These are phyloP conservation scores for Horisme vitalbata DNA, from an alignment of 2,888 invertebrate species.

Conservation along the genomic window DNA sequence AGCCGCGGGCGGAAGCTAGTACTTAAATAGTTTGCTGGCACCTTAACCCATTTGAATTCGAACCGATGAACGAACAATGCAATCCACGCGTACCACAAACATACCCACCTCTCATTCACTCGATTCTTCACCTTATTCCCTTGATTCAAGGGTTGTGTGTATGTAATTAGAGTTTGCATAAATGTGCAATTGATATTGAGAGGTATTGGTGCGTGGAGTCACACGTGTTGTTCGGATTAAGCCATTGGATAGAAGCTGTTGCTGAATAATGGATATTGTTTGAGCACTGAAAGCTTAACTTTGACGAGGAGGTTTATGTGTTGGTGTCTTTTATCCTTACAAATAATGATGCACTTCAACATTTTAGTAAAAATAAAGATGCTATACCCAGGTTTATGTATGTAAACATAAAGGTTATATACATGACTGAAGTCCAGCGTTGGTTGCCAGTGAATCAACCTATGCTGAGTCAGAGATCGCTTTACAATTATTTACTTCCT, in stretches of 20 bases:
- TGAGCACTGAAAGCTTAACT: not conserved
- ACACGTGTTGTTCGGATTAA: slow-evolving; percentile 46
- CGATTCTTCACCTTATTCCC: slow-evolving; percentile 25
- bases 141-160: not conserved
- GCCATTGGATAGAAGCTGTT: slow-evolving; percentile 18
- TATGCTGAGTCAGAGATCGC: too few relatives aligned
- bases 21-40: not conserved
- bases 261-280: slow-evolving; percentile 19
- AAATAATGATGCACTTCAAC: too few relatives aligned
- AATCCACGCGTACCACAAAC: slow-evolving; percentile 29
- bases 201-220: slow-evolving; percentile 52
- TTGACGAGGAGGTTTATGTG: too few relatives aligned
- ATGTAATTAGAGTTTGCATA: slow-evolving; percentile 29
- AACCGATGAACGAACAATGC: slow-evolving; percentile 53
- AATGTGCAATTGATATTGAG: slow-evolving; percentile 47
- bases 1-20: too few relatives aligned
- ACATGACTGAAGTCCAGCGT: too few relatives aligned
- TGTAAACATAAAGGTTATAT: too few relatives aligned
- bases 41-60: slow-evolving; percentile 45
- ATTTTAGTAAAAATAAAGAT: too few relatives aligned
- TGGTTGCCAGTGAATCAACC: too few relatives aligned
- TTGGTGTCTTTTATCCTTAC: too few relatives aligned
- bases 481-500: too few relatives aligned
- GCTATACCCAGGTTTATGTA: too few relatives aligned
- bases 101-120: not conserved